phyloP scores from a whole-genome alignment of 2,797 vertebrate species.

The Aplochiton taeniatus region DNA sequence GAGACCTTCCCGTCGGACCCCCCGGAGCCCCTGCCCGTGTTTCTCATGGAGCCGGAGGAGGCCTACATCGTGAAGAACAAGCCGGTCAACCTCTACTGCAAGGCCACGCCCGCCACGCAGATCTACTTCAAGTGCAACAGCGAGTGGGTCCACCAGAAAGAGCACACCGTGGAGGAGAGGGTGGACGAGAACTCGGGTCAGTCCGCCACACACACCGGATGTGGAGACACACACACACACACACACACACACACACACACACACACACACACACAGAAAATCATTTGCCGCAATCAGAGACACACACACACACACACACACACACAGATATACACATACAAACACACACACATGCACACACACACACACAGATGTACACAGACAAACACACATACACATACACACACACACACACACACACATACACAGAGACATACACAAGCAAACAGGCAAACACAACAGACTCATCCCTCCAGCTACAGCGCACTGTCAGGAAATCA shows the following conservation, averaged over 20 bases:
- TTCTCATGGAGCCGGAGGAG: slow-evolving; percentile 95
- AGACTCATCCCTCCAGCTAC: slow-evolving; percentile 12
- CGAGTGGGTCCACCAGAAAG: slow-evolving; percentile 99
- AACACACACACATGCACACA: slow-evolving; percentile 12
- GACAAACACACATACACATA: background rate
- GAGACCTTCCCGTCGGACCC: slow-evolving; percentile 97
- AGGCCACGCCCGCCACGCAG: slow-evolving; percentile 95
- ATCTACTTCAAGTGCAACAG: slow-evolving; percentile 99
- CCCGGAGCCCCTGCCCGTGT: slow-evolving; percentile 93
- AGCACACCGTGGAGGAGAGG: slow-evolving; percentile 93
- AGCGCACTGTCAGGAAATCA: slow-evolving; percentile 29
- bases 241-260: background rate
- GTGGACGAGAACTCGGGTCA: slow-evolving; percentile 96
- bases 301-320: slow-evolving; percentile 14
- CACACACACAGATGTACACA: slow-evolving; percentile 9
- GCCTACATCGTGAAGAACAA: slow-evolving; percentile 99
- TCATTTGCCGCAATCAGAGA: slow-evolving; percentile 7
- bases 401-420: background rate
- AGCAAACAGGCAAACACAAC: background rate
- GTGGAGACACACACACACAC: too few relatives aligned
- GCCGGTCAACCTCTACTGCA: slow-evolving; percentile 95
- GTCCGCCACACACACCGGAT: slow-evolving; percentile 39
- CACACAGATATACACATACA: slow-evolving; percentile 14
- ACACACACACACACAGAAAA: background rate
- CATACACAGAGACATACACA: background rate